Base-by-base conservation (phyloP, 2,113 vertebrate genomes). In the Paralichthys olivaceus region DNA sequence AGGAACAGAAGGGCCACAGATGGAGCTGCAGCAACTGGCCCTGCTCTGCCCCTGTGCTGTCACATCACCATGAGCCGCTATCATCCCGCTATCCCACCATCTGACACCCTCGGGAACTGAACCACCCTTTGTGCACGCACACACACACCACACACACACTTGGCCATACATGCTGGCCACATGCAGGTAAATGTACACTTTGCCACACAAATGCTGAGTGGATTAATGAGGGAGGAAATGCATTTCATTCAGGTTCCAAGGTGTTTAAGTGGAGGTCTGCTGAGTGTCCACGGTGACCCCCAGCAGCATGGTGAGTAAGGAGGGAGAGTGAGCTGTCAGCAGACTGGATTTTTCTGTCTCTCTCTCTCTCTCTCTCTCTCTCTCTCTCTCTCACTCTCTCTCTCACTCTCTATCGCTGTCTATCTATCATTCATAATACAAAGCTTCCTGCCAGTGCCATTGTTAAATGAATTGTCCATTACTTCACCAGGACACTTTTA, bases 1-100 rank as follows among this genome's bases (percentile, higher is more conserved):
- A 71, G 68, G 79, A 91, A 88, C 93, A 94, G 91, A 93, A 90
- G 89, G 90, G 80, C 81, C 77, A 89, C 91, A 94, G 91, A 94
- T 94, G 92, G 91, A 91, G 76, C 83, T 73, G 76, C 69, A 79
- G 65, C 55, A 64, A 69, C 43, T 69, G 72, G 59, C 66, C 80
- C 85, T 80, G 72, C 71, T 85, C 67, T 74, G 77, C 79, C 87
- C 67, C 68, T 17, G 57, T 19, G 67, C 89, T 92, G 92, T 91
- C 92, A 90, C 75, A 81, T 89, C 84, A 83, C 49, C 69, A 62
- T 25, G 37, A 45, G 61, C 67, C 49, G 34, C 29, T 11, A 74
- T 69, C 43, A 76, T 45, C 67, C 60, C 87, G 65, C 71, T 26
- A 75, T 49, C 64, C 63, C 87, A 65, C 71, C 34, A 75, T 49